Conservation (phyloP, 1,140 invertebrate genomes). For the Hylaeus anthracinus region DNA sequence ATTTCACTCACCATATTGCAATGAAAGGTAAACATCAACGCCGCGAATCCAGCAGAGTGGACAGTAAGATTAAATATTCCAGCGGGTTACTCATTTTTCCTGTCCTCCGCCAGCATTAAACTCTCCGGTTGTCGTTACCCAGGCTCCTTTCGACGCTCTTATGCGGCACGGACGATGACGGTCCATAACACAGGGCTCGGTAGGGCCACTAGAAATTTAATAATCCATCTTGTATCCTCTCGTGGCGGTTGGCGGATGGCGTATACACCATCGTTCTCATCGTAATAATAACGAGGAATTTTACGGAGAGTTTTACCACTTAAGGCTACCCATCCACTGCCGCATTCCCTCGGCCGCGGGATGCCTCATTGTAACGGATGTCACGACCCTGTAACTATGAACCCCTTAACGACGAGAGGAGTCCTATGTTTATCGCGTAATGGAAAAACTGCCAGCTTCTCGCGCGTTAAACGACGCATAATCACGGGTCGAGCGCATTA, state of each 20-base stretch:
- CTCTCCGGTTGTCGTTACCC: constrained; percentile 7
- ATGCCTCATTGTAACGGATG: constrained; percentile 35
- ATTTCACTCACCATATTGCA: neutral
- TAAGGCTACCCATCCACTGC: constrained; percentile 33
- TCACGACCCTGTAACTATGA: constrained; percentile 32
- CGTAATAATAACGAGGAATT: constrained; percentile 75
- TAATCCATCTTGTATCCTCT: constrained; percentile 71
- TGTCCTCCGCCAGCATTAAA: constrained; percentile 8
- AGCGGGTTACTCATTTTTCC: neutral
- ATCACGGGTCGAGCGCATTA: constrained; percentile 45
- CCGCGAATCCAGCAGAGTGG: neutral
- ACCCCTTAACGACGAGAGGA: constrained; percentile 55
- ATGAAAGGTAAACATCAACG: neutral
- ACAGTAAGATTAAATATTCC: neutral
- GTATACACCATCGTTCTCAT: constrained; percentile 66
- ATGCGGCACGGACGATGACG: neutral
- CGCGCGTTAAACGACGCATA: constrained; percentile 51
- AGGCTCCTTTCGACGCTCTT: neutral
- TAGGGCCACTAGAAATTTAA: constrained; percentile 70
- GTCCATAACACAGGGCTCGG: constrained; percentile 37
- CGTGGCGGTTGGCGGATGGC: constrained; percentile 63
- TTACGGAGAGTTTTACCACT: constrained; percentile 61
- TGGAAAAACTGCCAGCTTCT: constrained; percentile 56
- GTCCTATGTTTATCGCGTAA: constrained; percentile 66
- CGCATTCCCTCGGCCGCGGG: neutral